Base-by-base conservation (phyloP, 2,113 vertebrate genomes). In the Ptilonorhynchus violaceus region DNA sequence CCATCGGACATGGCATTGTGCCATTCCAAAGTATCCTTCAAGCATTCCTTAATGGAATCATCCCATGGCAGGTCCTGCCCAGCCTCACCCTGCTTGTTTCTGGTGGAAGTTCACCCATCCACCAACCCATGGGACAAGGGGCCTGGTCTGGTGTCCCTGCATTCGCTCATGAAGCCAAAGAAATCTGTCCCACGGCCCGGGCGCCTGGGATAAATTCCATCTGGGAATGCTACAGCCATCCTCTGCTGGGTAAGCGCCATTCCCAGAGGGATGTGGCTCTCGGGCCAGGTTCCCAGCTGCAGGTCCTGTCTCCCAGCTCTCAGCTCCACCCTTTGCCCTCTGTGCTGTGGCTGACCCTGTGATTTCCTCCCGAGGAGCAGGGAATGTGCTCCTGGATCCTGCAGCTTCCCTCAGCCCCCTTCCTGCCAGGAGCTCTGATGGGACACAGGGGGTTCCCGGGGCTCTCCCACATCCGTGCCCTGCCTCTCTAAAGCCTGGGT, bases 101-200 rank as follows among this genome's bases (percentile, higher is more conserved):
- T 58, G 85, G 72, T 1, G 1, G 8, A 6, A 55, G 30, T 24
- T 68, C 70, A 28, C 31, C 14, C 47, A 8, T 24, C 12, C 42
- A 7, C 23, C 1, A 5, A 33, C 13, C 18, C 31, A 7, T 0
- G 5, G 37, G 42, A 18, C 28, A 39, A 30, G 20, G 6, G 8
- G 23, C 11, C 64, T n/a, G 72, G 5, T 10, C 39, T 60, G 27
- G 13, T 31, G 20, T 44, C 58, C 13, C 47, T 25, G 79, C 18
- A 60, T 52, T 73, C 39, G 58, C 37, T 24, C 49, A 55, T 1
- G 2, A 42, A 84, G 50, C 25, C 49, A 25, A 33, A 28, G 30
- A 18, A 39, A 68, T 17, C n/a, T 3, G 35, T 59, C 30, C 35
- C 41, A 56, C 0, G 1, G 22, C 5, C 30, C 41, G n/a, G 44